These are phyloP conservation scores for Chrysolina haemoptera DNA, from an alignment of 2,888 invertebrate species.

Conservation along the genomic window DNA sequence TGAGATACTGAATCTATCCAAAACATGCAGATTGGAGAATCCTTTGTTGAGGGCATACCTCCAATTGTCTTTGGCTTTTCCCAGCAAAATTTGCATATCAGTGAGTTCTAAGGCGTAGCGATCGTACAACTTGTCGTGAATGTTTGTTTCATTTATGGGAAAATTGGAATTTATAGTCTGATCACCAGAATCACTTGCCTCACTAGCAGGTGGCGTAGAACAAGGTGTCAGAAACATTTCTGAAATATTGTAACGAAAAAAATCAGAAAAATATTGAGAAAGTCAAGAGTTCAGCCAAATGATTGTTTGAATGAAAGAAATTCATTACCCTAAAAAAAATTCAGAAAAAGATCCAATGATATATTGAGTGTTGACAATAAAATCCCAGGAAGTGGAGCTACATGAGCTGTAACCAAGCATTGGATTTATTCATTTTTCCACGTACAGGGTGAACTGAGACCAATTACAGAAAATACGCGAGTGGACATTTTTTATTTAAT, in stretches of 20 bases:
- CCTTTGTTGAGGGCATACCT: conserved; percentile 88
- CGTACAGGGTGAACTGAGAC: too few relatives aligned
- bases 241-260: conserved; percentile 33
- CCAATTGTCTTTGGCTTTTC: conserved; percentile 92
- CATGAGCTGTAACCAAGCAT: too few relatives aligned
- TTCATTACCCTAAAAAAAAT: not conserved
- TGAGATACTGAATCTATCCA: conserved; percentile 75
- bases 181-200: conserved; percentile 75
- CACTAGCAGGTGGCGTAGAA: conserved; percentile 88
- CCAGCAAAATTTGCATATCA: conserved; percentile 90
- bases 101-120: conserved; percentile 85
- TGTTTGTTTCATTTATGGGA: conserved; percentile 73
- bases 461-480: too few relatives aligned
- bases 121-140: conserved; percentile 83
- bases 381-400: too few relatives aligned
- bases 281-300: not conserved
- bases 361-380: too few relatives aligned
- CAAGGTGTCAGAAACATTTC: conserved; percentile 89
- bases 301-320: conserved; percentile 1
- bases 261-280: not conserved
- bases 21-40: conserved; percentile 86
- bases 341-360: too few relatives aligned
- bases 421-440: too few relatives aligned
- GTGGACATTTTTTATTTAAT: too few relatives aligned
- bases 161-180: conserved; percentile 61